phyloP scores from a whole-genome alignment of 1,140 invertebrate genomes.

The Drosophila ironensis region DNA sequence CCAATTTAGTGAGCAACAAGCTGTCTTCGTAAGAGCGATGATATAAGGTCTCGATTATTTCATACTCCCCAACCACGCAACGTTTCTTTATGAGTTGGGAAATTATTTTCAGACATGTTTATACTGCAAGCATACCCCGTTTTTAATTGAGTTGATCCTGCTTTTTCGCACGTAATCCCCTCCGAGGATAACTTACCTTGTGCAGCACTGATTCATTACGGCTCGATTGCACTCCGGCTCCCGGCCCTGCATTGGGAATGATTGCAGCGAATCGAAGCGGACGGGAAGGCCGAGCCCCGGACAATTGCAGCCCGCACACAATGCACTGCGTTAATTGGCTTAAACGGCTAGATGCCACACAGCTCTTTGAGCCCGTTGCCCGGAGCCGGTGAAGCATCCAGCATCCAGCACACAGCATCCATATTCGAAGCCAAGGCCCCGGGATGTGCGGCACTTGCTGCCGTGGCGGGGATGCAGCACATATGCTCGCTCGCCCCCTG shows the following conservation, averaged over 20 bases:
- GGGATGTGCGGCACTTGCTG: constrained; percentile 1
- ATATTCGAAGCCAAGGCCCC: background rate
- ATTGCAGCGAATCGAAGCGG: constrained; percentile 5
- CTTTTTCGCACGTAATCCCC: background rate
- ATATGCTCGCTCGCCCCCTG: constrained; percentile 22
- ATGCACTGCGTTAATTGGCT: constrained; percentile 58
- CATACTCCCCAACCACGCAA: too few relatives aligned
- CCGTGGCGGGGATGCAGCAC: too few relatives aligned
- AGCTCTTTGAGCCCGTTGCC: constrained; percentile 1
- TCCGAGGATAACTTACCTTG: background rate
- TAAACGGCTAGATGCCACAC: constrained; percentile 35
- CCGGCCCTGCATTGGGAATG: background rate
- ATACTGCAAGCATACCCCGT: background rate
- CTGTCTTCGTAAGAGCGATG: too few relatives aligned
- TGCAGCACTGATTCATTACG: constrained; percentile 28
- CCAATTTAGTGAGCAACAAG: too few relatives aligned
- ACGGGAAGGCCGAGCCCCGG: constrained; percentile 1
- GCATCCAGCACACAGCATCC: too few relatives aligned
- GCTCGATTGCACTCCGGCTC: constrained; percentile 1
- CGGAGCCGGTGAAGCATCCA: background rate
- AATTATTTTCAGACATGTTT: background rate
- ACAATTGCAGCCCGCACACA: constrained; percentile 9
- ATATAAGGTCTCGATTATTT: too few relatives aligned
- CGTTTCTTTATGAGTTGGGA: background rate
- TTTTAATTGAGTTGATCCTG: background rate